Evolutionary conservation across 2,888 invertebrate genomes (phyloP), one percentile per base, ranked within the genome.

Genomic region (Rhopalosiphum nymphaeae): DNA sequence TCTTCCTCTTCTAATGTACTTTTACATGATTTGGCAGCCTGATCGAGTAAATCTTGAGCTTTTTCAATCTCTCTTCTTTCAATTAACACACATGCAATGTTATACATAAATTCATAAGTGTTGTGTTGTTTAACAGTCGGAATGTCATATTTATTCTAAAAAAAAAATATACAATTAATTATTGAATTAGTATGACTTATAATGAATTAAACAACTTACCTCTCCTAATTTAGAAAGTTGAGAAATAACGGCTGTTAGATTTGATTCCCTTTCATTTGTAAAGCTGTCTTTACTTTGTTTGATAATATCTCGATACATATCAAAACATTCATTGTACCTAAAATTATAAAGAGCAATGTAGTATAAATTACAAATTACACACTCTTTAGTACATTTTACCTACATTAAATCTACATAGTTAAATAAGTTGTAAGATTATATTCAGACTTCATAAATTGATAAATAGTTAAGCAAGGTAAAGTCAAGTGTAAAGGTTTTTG

Each of bases 201-300:
- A 57, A 94, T n/a, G 29, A 25, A 56, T 36, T 53, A n/a, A 25
- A 56, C 57, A 84, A 96, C 97, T 96, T 96, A 97, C 97, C 95
- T 97, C 97, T 95, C 97, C 96, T 95, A 97, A 96, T 94, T 96
- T 96, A 94, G 97, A 97, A 90, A 99, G 96, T 95, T 98, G 98
- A 3, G 98, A 98, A 92, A 98, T 97, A 91, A 98, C 99, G 1
- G 99, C 99, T 91, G 98, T 97, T 96, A 99, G 97, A 96, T 99
- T 99, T 0, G 99, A 98, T 95, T 98, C 97, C 95, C 99, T 97
- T 96, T 99, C 99, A 95, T 98, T 98, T 96, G 99, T 99, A 96
- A 98, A 99, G 93, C 99, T 99, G 96, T 99, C 99, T 94, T 97
- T 97, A 89, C 97, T 97, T 95, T 98, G 98, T 96, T 98, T 98